These are phyloP conservation scores for Bungarus multicinctus DNA, from an alignment of 2,113 vertebrate species.

Conservation along the genomic window DNA sequence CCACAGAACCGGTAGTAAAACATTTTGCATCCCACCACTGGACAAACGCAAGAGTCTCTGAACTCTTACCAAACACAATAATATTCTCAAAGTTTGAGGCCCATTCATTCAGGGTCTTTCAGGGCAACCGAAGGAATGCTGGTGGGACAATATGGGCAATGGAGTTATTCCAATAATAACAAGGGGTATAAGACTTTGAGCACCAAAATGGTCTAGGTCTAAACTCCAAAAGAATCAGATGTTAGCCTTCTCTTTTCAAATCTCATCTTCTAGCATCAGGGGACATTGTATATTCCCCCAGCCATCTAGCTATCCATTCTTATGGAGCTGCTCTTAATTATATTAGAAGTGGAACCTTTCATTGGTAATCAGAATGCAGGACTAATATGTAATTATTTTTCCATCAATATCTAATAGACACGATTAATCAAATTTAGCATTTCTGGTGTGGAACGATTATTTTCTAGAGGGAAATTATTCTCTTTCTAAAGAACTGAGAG, in stretches of 20 bases:
- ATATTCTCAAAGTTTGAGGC: not conserved
- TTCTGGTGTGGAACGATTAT: conserved; percentile 61
- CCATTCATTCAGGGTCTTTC: not conserved
- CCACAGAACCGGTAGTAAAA: no score
- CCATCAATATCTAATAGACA: conserved; percentile 66
- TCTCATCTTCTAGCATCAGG: conserved; percentile 58
- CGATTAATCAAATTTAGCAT: conserved; percentile 68
- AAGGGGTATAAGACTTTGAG: not conserved
- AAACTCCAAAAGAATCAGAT: conserved; percentile 10
- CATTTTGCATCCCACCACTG: no score
- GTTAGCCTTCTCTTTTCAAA: conserved; percentile 26
- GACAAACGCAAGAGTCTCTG: not conserved
- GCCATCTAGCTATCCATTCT: conserved; percentile 49
- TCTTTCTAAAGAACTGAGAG: conserved; percentile 39
- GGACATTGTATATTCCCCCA: conserved; percentile 55
- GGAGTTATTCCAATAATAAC: not conserved
- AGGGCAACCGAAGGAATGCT: not conserved
- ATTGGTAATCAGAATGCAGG: conserved; percentile 69
- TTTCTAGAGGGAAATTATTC: conserved; percentile 50
- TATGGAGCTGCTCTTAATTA: conserved; percentile 66
- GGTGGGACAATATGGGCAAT: not conserved
- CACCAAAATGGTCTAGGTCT: not conserved
- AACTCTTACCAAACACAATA: not conserved
- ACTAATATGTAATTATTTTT: conserved; percentile 64
- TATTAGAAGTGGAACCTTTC: conserved; percentile 66